Percentiles rank a stretch among this genome's conserved stretches.
phyloP scores from a whole-genome alignment of 2,888 invertebrate genomes.

The Leptinotarsa rubiginosa region DNA sequence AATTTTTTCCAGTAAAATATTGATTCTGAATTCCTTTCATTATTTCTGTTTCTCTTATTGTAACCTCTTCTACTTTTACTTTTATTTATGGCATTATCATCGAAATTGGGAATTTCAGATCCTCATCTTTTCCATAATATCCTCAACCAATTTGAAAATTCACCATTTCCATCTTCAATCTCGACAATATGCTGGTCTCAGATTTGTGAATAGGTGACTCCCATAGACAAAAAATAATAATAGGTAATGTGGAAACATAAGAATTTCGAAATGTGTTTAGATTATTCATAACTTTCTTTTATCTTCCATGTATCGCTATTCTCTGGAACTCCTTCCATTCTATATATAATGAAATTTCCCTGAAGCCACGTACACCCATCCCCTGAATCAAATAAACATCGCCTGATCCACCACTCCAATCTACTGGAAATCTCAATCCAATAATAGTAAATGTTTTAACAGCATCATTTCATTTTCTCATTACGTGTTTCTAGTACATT shows the following conservation, averaged over 20 bases:
- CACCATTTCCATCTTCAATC: too few relatives aligned
- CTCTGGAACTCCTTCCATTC: background rate
- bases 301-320: background rate
- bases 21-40: constrained; percentile 48
- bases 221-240: too few relatives aligned
- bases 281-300: background rate
- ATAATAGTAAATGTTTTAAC: constrained; percentile 55
- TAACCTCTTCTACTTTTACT: constrained; percentile 29
- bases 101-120: too few relatives aligned
- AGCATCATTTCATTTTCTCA: constrained; percentile 50
- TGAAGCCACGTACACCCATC: background rate
- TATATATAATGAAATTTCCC: background rate
- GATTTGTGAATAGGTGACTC: too few relatives aligned
- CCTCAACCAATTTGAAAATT: too few relatives aligned
- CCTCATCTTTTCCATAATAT: too few relatives aligned
- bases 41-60: constrained; percentile 48
- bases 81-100: too few relatives aligned
- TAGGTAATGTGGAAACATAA: too few relatives aligned
- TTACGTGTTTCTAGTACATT: constrained; percentile 53
- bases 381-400: constrained; percentile 13
- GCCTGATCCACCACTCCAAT: constrained; percentile 33
- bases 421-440: constrained; percentile 45
- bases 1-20: constrained; percentile 90
- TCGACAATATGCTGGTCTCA: too few relatives aligned
- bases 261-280: too few relatives aligned